phyloP scores from a whole-genome alignment of 2,888 invertebrate species.

The Blastobasis adustella region DNA sequence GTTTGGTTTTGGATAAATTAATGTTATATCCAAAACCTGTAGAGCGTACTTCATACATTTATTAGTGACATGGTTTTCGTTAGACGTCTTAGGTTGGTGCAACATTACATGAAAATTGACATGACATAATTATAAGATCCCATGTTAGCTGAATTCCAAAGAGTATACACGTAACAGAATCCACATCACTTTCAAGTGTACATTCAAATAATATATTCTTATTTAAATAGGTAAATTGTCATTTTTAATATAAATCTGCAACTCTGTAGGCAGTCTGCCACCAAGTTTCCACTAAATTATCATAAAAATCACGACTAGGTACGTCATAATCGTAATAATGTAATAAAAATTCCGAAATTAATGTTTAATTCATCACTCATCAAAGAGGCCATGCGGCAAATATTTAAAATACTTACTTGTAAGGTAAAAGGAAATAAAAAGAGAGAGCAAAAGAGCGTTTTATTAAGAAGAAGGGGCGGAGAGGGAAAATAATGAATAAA shows the following conservation, averaged over 20 bases:
- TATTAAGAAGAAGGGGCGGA: slow-evolving; percentile 60
- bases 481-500: slow-evolving; percentile 69
- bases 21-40: too few species aligned
- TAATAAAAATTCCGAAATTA: slow-evolving; percentile 51
- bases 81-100: too few species aligned
- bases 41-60: too few species aligned
- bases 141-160: too few species aligned
- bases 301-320: slow-evolving; percentile 11
- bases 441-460: slow-evolving; percentile 62
- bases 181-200: too few species aligned
- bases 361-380: slow-evolving; percentile 66
- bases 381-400: slow-evolving; percentile 62
- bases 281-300: not conserved
- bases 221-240: too few species aligned
- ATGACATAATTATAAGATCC: too few species aligned
- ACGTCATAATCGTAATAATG: slow-evolving; percentile 10
- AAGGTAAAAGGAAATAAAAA: slow-evolving; percentile 39
- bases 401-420: slow-evolving; percentile 66
- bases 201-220: too few species aligned
- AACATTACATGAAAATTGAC: too few species aligned
- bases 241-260: not conserved
- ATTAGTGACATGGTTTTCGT: too few species aligned
- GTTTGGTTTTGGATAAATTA: too few species aligned
- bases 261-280: not conserved
- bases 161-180: too few species aligned